These are phyloP conservation scores for Neodiprion virginianus DNA, from an alignment of 1,140 invertebrate species.

Conservation along the genomic window DNA sequence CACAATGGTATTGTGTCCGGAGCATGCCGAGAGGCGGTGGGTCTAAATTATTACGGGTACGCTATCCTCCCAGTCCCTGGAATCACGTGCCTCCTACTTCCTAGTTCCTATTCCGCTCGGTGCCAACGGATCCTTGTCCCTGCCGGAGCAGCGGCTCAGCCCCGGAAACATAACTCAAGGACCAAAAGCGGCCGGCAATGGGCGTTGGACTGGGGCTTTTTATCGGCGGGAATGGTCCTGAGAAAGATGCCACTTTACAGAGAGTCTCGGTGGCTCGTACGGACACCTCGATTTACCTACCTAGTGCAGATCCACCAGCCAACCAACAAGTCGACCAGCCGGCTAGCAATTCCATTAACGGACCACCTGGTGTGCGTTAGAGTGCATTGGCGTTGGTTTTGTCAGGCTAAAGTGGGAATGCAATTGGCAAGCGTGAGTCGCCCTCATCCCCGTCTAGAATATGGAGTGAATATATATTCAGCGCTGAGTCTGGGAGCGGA, in stretches of 20 bases:
- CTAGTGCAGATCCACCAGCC: not conserved
- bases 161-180: too few relatives aligned
- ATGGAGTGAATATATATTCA: not conserved
- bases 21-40: not conserved
- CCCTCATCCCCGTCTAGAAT: not conserved
- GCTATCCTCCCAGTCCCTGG: not conserved
- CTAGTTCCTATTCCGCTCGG: too few relatives aligned
- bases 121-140: not conserved
- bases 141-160: too few relatives aligned
- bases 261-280: not conserved
- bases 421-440: not conserved
- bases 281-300: not conserved
- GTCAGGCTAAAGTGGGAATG: constrained; percentile 1
- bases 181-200: too few relatives aligned
- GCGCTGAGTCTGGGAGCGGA: too few relatives aligned
- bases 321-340: not conserved
- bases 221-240: not conserved
- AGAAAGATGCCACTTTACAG: not conserved
- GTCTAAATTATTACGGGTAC: not conserved
- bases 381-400: constrained; percentile 7
- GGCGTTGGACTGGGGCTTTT: too few relatives aligned
- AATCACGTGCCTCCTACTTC: not conserved
- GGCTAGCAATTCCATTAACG: not conserved
- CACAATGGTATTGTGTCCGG: constrained; percentile 6
- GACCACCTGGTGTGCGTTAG: constrained; percentile 2